Evolutionary conservation across 2,888 invertebrate genomes (phyloP), one percentile per base, ranked within the genome.

Genomic region (Chrysina gloriosa): DNA sequence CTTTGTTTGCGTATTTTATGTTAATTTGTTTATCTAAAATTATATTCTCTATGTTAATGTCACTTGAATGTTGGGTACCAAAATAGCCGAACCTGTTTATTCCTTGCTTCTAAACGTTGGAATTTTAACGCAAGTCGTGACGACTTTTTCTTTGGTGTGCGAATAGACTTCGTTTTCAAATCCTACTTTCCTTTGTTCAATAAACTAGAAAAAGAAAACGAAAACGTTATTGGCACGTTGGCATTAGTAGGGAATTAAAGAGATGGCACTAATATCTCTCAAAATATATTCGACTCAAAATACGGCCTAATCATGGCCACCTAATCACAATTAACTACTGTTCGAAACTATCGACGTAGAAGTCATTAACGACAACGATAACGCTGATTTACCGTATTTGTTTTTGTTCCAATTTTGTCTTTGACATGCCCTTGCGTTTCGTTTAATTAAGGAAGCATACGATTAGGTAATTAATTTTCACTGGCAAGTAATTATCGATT

Each of bases 321-420:
- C 58, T 58, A 36, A 58, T 58, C 58, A 23, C 42, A 61, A 61
- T 42, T 61, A 61, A 61, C 42, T 61, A 61, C 42, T 61, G 42
- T 29, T 42, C 5, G 23, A 27, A 27, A 27, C 42, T 61, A 61
- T 23, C 29, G 45, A 42, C 14, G 19, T 61, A 61, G 45, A 61
- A 54, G 16, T 25, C 27, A 16, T 58, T 58, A 42, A 25, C 39
- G 45, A 42, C 58, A 61, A 42, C 58, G 42, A 16, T 39, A 58
- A 27, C 39, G 25, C 9, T 7, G 42, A 42, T 42, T 58, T 16
- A 11, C 27, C 27, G 42, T 29, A 45, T 61, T 42, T 16, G 27
- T 29, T 61, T 42, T 45, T 45, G 42, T 45, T 29, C 58, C 42
- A 27, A 61, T 27, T 61, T 19, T 7, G 42, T 27, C 14, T 61